A percentile compares a stretch with the other conserved stretches of the same genome.
Conservation (phyloP, 2,113 vertebrate genomes). For the Bufo bufo region DNA sequence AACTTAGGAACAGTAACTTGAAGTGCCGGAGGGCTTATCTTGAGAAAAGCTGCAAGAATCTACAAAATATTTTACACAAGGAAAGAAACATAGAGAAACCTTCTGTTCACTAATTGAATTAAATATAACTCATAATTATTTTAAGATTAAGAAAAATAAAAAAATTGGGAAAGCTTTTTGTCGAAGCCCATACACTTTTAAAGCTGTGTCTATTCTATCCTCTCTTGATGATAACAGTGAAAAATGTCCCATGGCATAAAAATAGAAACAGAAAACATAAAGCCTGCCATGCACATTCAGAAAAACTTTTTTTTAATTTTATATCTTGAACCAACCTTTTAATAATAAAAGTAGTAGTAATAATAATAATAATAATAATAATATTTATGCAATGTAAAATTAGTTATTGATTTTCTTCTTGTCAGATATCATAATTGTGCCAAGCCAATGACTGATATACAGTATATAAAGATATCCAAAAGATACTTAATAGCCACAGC, state of each 20-base stretch:
- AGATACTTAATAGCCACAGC: too few relatives aligned
- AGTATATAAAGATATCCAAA: too few relatives aligned
- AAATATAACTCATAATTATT: background rate
- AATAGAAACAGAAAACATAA: background rate
- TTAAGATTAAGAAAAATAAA: background rate
- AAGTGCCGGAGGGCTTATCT: background rate
- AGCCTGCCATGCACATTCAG: background rate
- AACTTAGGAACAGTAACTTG: background rate
- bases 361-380: too few relatives aligned
- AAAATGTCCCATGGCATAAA: too few relatives aligned
- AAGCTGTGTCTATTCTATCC: background rate
- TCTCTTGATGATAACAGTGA: background rate
- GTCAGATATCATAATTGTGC: too few relatives aligned
- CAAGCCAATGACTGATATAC: too few relatives aligned
- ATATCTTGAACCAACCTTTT: too few relatives aligned
- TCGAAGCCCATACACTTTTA: background rate
- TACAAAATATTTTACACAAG: background rate
- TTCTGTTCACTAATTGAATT: background rate
- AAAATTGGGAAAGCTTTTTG: background rate
- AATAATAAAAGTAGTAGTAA: too few relatives aligned
- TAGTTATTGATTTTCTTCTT: too few relatives aligned
- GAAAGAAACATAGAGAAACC: background rate
- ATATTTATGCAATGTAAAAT: too few relatives aligned
- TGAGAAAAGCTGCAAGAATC: background rate
- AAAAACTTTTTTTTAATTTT: too few relatives aligned